Base-by-base conservation (phyloP, 2,888 invertebrate genomes). In the Macrophya annulata region DNA sequence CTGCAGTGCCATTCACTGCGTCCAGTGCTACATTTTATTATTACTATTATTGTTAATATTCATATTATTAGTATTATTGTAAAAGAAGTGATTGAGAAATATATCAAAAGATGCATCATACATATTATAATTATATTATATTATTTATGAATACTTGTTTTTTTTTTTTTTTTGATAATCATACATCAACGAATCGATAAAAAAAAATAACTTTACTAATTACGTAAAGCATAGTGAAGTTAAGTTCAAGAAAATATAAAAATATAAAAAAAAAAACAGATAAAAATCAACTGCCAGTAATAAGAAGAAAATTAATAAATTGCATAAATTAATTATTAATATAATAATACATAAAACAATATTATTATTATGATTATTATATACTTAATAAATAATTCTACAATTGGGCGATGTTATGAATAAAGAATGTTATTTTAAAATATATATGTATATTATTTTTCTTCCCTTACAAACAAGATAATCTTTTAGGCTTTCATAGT, bases 41-140 rank as follows among this genome's bases (percentile, higher is more conserved):
- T 40, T 83, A 83, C 21, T 68, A 83, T 68, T 83, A 65, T 21
- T 31, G 48, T 68, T 68, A 65, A 25, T n/a, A 68, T 55, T 68
- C 48, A 25, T 43, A 68, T 31, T 21, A 68, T 83, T 83, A 68
- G 71, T 72, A 51, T 43, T 82, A 72, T 65, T 71, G 40, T 71
- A 71, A 40, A 31, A 68, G 15, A 71, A 82, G 43, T 82, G 81
- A 84, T 74, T 74, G 84, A 71, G 77, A 84, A 85, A 76, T 77
- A 76, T 77, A 77, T 85, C 84, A 85, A 74, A 84, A 84, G 21
- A 55, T 84, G 71, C 85, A 85, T 77, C 62, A 31, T 72, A 82
- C 59, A 71, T 31, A 31, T 31, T 31, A 31, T 31, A 2, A 31
- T 31, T 31, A 21, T 72, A 82, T 85, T 59, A 65, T 31, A 68